These are phyloP conservation scores for Yponomeuta sedellus DNA, from an alignment of 2,888 invertebrate genomes.

Conservation along the genomic window DNA sequence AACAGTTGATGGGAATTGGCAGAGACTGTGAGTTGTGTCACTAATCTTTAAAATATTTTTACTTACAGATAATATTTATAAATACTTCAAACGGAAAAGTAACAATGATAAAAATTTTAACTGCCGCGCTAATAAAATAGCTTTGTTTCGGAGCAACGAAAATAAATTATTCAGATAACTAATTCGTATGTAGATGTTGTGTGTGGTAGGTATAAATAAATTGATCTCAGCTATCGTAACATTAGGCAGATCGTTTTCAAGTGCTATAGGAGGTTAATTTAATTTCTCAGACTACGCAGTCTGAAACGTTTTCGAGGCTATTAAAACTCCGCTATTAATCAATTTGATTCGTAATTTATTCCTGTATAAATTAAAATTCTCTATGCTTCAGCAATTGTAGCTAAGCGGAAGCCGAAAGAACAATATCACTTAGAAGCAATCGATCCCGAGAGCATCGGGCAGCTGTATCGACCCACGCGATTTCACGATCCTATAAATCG, in stretches of 20 bases:
- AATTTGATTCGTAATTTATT: neutral
- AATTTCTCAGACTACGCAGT: neutral
- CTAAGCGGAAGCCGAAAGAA: neutral
- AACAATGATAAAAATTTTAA: neutral
- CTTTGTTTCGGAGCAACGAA: neutral
- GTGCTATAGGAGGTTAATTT: slow-evolving; percentile 18
- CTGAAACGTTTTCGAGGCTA: neutral
- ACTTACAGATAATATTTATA: neutral
- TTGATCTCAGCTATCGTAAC: slow-evolving; percentile 17
- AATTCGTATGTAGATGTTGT: neutral
- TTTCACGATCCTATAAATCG: slow-evolving; percentile 60
- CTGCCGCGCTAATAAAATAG: neutral
- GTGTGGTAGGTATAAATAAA: slow-evolving; percentile 8
- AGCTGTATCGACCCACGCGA: slow-evolving; percentile 27
- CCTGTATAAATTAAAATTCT: neutral
- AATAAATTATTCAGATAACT: neutral
- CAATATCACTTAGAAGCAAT: neutral
- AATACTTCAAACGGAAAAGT: neutral
- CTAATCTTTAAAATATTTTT: neutral
- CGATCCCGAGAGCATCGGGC: neutral
- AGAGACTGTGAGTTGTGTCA: neutral
- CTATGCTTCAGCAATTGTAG: neutral
- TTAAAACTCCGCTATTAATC: neutral
- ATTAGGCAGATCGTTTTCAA: slow-evolving; percentile 27
- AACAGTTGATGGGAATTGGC: neutral